Conservation (phyloP, 2,113 vertebrate species). For the Nettapus auritus region DNA sequence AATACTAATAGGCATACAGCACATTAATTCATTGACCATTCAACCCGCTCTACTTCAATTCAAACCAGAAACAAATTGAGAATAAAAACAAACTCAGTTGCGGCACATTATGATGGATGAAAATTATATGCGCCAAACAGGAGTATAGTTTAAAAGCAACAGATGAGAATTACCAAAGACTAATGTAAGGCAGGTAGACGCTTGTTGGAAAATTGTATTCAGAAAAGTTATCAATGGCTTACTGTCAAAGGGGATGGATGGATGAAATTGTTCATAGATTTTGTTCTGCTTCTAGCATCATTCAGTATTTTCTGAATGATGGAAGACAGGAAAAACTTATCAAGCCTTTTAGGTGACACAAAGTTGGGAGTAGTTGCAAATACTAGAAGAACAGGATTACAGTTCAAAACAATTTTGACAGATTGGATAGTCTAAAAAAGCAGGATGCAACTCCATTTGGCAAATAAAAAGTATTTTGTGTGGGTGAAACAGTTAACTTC, state of each 20-base stretch:
- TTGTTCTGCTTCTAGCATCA: slow-evolving; percentile 22
- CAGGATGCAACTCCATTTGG: neutral
- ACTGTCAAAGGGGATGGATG: slow-evolving; percentile 12
- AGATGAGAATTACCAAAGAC: neutral
- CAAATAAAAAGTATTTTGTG: neutral
- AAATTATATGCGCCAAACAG: neutral
- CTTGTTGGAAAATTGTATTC: slow-evolving; percentile 25
- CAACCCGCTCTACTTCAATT: neutral
- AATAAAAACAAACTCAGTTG: slow-evolving; percentile 31
- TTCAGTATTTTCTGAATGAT: slow-evolving; percentile 2
- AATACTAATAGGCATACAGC: neutral
- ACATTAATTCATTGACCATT: neutral
- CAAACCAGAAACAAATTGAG: slow-evolving; percentile 19
- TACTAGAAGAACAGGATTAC: neutral
- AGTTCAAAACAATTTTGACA: slow-evolving; percentile 17
- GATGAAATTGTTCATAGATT: neutral
- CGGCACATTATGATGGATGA: slow-evolving; percentile 13
- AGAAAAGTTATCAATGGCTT: slow-evolving; percentile 25
- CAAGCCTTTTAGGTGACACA: neutral
- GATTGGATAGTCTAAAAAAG: neutral
- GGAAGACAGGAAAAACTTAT: neutral
- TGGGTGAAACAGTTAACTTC: slow-evolving; percentile 39
- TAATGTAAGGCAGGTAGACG: neutral
- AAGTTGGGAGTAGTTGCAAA: neutral
- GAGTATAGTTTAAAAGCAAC: neutral